Base-by-base conservation (phyloP, 64 coral and sea anemone genomes). In the Pocillopora damicornis region DNA sequence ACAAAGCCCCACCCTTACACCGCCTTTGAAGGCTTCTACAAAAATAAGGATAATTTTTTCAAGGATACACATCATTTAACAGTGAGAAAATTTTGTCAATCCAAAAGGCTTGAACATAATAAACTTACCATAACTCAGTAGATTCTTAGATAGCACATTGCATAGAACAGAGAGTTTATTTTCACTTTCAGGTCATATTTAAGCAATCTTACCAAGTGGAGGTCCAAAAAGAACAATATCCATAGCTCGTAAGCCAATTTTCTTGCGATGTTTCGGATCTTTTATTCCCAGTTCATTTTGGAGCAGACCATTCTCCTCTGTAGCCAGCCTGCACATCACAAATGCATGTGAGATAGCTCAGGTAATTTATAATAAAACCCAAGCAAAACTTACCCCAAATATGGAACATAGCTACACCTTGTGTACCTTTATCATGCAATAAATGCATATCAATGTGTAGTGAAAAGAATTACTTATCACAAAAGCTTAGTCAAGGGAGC, bases 141-240 rank as follows among this genome's bases (percentile, higher is more conserved):
- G 18, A 79, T 58, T 51, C 23, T 20, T 20, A 78, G 71, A 9
- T 20, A 86, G 73, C 9, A 58, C 2, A 9, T 45, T 22, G 13
- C 26, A 35, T 37, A 35, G 2, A 75, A 16, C 12, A 63, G 22
- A 77, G 5, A 74, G 73, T 11, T 20, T 16, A 25, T 22, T 37
- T 9, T 13, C 56, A 23, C 13, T 16, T 73, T 15, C 45, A 81
- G 36, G 1, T 1, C 1, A 61, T 15, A 38, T 34, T n/a, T 71
- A 22, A 60, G 64, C 9, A 9, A 1, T 26, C 90, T 92, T 61
- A 95, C 94, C 86, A 15, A 88, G 62, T 74, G 97, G 93, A 22
- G 97, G 93, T 23, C 97, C 97, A 87, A 99, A 99, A 1, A 99
- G 67, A 71, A 99, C 92, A 81, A 99, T 89, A 76, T 99, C 97